These are phyloP conservation scores for Morpho deidamia DNA, from an alignment of 2,888 invertebrate species.

Conservation along the genomic window DNA sequence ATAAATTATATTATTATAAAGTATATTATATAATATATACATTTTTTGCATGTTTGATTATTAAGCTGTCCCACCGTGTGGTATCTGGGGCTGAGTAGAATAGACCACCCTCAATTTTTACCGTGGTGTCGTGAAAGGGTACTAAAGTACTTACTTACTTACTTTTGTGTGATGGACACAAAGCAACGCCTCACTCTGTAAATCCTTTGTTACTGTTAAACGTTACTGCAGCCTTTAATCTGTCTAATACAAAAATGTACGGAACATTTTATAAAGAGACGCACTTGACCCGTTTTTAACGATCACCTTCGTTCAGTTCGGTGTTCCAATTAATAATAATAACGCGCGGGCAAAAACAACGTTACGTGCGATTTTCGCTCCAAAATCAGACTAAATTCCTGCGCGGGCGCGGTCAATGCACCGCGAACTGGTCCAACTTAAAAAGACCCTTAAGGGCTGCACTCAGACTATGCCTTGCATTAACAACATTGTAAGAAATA, in stretches of 20 bases:
- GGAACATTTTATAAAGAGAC: conserved; percentile 33
- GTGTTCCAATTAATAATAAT: conserved; percentile 76
- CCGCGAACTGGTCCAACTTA: conserved; percentile 62
- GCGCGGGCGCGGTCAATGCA: conserved; percentile 53
- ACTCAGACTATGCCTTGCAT: background rate
- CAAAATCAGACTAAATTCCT: conserved; percentile 67
- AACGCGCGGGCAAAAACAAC: conserved; percentile 57
- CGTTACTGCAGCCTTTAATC: no score
- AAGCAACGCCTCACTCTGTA: no score
- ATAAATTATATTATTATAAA: no score
- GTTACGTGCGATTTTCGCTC: conserved; percentile 66
- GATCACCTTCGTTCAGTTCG: conserved; percentile 50
- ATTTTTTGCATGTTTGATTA: no score
- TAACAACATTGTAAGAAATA: background rate
- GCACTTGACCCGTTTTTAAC: conserved; percentile 44
- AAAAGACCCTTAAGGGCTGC: conserved; percentile 54
- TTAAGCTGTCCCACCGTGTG: no score
- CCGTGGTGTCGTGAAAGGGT: no score
- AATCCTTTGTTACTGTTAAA: no score
- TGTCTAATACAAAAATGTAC: conserved; percentile 20
- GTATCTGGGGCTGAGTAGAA: no score
- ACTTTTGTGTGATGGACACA: no score
- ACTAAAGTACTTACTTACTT: no score
- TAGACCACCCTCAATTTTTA: no score
- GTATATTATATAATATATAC: no score